Evolutionary conservation across 2,888 invertebrate species (phyloP).

Genomic region (Stratiomys singularior): DNA sequence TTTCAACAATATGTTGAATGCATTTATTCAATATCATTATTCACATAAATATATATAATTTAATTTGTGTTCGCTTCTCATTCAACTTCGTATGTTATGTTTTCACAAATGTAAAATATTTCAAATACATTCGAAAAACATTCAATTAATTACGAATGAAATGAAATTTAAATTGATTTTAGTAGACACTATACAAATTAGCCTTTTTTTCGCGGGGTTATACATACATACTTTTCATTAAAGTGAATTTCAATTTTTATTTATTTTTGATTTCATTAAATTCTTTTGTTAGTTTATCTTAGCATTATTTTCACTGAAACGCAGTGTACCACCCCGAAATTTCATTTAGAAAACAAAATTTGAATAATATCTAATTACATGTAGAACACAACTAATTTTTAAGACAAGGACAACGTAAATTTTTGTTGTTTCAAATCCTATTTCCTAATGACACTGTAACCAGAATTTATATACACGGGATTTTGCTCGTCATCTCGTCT

Average conservation of each 20-base stretch:
- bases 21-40: constrained; percentile 36
- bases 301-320: not conserved
- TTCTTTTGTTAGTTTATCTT: constrained; percentile 1
- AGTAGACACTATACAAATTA: constrained; percentile 11
- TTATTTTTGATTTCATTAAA: not conserved
- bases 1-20: constrained; percentile 52
- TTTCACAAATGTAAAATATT: constrained; percentile 7
- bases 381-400: constrained; percentile 26
- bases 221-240: not conserved
- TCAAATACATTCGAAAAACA: constrained; percentile 1
- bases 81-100: not conserved
- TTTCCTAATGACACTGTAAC: constrained; percentile 57
- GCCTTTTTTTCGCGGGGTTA: not conserved
- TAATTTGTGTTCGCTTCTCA: constrained; percentile 30
- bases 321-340: too few species aligned
- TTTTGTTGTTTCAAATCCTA: constrained; percentile 30
- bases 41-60: constrained; percentile 44
- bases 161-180: constrained; percentile 16
- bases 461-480: constrained; percentile 56
- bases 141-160: constrained; percentile 3
- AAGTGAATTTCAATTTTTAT: too few species aligned
- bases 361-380: constrained; percentile 15
- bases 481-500: constrained; percentile 47
- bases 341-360: not conserved
- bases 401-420: not conserved